Evolutionary conservation across 1,140 invertebrate genomes (phyloP), one percentile per base, ranked within the genome.

Genomic region (Lerema accius): DNA sequence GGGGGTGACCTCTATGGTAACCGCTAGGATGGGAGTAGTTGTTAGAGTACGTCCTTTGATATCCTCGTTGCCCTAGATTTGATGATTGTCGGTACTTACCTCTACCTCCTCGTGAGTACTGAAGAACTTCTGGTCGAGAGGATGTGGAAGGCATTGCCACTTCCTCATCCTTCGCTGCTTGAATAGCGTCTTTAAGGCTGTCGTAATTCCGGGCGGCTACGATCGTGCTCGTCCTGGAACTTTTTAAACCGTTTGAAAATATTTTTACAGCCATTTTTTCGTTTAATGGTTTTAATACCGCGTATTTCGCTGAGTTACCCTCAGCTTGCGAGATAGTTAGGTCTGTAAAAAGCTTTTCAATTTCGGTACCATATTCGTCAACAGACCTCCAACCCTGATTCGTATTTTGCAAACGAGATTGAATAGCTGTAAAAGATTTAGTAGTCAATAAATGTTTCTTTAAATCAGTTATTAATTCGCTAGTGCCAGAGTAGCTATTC

Each of bases 261-360:
- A 14, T 48, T 59, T 69, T 69, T 28, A 69, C 45, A 26, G 67
- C 67, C 39, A 65, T 50, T 59, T 63, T 69, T 59, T 69, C 63
- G 35, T 69, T 69, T 40, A 69, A 14, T 19, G 67, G 63, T 19
- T 53, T 58, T 16, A 70, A 35, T 6, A 70, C 45, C 0, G 39
- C 6, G 28, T 35, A 63, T 39, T 55, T 48, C 4, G 43, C 14
- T 15, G 56, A 32, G 39, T 66, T 42, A 60, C 67, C 63, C 13
- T 58, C 28, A 1, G 63, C 45, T 17, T 69, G 63, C 7, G 68
- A 59, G 23, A 70, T 66, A 2, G 68, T 70, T 13, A 70, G 15
- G 3, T 70, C 53, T n/a, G 58, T 49, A 50, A 70, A 70, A 45
- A 70, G 48, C 19, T 66, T 55, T 49, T 63, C 60, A 13, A 63